Conservation (phyloP, 2,113 vertebrate species). For the Jacana jacana region DNA sequence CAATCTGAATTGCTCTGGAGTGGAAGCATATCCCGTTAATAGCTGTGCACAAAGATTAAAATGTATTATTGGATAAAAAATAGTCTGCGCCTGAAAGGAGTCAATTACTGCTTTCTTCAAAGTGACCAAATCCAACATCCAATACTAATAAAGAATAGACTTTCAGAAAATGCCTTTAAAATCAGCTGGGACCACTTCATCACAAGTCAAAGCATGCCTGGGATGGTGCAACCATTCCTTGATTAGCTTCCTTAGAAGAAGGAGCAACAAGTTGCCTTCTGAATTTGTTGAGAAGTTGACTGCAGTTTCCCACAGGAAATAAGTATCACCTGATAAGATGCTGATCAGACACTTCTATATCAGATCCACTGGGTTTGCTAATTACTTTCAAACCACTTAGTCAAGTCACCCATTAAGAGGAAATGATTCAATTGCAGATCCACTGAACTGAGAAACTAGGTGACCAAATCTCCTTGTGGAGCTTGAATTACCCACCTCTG, state of each 20-base stretch:
- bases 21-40: constrained; percentile 50
- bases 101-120: constrained; percentile 25
- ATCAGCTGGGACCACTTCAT: background rate
- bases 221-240: background rate
- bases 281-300: background rate
- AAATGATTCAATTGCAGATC: constrained; percentile 33
- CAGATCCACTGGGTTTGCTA: constrained; percentile 19
- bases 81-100: background rate
- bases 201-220: background rate
- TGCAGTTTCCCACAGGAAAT: background rate
- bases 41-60: constrained; percentile 39
- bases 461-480: constrained; percentile 23
- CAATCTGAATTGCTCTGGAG: constrained; percentile 48
- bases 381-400: constrained; percentile 37
- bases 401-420: constrained; percentile 44
- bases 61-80: constrained; percentile 44
- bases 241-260: constrained; percentile 15
- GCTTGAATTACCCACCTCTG: constrained; percentile 30
- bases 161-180: background rate
- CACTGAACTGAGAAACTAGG: constrained; percentile 41
- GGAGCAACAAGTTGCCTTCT: background rate
- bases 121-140: constrained; percentile 22
- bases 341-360: background rate
- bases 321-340: background rate
- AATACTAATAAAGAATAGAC: background rate